Evolutionary conservation across 2,888 invertebrate genomes (phyloP).

Genomic region (Nineta flava): DNA sequence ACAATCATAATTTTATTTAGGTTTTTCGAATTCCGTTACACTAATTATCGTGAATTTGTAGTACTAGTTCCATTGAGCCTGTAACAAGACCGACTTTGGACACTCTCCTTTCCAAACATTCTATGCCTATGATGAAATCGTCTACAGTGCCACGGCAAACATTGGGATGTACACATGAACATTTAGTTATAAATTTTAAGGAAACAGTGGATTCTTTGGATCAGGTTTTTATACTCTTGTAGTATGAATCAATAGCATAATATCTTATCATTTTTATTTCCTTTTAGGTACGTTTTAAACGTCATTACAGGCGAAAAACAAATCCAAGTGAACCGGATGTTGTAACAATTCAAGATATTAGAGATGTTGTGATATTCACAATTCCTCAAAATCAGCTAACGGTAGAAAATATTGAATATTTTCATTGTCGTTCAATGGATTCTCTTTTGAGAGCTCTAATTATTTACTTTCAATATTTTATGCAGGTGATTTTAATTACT

Average conservation of each 20-base stretch:
- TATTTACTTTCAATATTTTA: slow-evolving; percentile 43
- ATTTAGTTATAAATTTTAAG: neutral
- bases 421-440: slow-evolving; percentile 41
- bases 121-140: neutral
- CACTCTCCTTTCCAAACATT: neutral
- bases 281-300: slow-evolving; percentile 37
- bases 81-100: too few species aligned
- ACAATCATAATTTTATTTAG: too few species aligned
- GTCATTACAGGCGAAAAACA: slow-evolving; percentile 39
- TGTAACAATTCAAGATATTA: slow-evolving; percentile 42
- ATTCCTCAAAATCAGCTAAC: slow-evolving; percentile 35
- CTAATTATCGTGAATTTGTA: too few species aligned
- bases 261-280: neutral
- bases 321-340: slow-evolving; percentile 35
- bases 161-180: neutral
- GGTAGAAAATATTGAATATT: slow-evolving; percentile 40
- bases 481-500: slow-evolving; percentile 29
- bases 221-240: neutral
- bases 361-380: slow-evolving; percentile 40
- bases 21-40: too few species aligned
- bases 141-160: neutral
- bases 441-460: slow-evolving; percentile 44
- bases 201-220: neutral
- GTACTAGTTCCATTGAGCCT: too few species aligned
- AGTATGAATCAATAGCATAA: neutral